Evolutionary conservation across 1,140 invertebrate species (phyloP).

Genomic region (Camponotus vicinus): DNA sequence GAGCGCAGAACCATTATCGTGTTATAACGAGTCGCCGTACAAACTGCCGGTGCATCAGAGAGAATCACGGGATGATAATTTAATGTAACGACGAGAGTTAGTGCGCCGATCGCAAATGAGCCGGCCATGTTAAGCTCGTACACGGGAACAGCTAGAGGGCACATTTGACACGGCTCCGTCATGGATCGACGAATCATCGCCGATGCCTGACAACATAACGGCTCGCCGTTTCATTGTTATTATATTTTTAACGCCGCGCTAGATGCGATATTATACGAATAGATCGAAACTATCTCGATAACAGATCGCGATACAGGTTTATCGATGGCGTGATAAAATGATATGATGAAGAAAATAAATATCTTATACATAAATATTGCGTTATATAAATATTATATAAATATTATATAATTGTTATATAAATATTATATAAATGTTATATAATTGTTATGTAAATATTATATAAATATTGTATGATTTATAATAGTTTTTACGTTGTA

Average conservation of each 20-base stretch:
- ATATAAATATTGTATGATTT: neutral
- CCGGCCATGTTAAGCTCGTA: conserved; percentile 74
- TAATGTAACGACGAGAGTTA: conserved; percentile 74
- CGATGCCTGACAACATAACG: conserved; percentile 52
- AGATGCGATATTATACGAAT: conserved; percentile 39
- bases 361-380: neutral
- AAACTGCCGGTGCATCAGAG: conserved; percentile 72
- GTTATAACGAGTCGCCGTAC: conserved; percentile 75
- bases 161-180: conserved; percentile 83
- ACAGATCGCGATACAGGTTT: neutral
- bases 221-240: conserved; percentile 55
- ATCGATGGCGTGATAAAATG: neutral
- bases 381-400: neutral
- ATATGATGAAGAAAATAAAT: neutral
- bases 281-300: conserved; percentile 16
- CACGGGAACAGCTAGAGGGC: conserved; percentile 76
- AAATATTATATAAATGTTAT: too few relatives aligned
- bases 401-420: neutral
- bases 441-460: too few relatives aligned
- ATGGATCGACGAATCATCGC: conserved; percentile 84
- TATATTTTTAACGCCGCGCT: conserved; percentile 52
- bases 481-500: neutral
- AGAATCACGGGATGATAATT: conserved; percentile 75
- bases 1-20: conserved; percentile 71
- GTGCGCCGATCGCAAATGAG: conserved; percentile 78